Evolutionary conservation across 1,140 invertebrate species (phyloP).

Genomic region (Yoshiicerus persimilis): DNA sequence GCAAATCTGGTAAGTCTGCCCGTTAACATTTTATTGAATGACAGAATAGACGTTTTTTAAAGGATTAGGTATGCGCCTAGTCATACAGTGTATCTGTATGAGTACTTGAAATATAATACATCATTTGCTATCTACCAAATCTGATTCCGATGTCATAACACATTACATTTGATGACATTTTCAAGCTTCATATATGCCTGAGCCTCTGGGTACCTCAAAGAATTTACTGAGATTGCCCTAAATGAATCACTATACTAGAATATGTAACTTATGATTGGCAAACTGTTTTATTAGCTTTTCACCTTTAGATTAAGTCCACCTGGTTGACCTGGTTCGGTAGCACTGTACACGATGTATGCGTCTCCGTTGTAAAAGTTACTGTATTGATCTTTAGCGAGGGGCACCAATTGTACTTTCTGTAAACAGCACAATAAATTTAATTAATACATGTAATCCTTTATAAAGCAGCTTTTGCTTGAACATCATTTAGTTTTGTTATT

Average conservation of each 20-base stretch:
- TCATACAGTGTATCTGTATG: no score
- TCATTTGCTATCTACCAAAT: neutral
- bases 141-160: neutral
- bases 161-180: neutral
- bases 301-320: constrained; percentile 69
- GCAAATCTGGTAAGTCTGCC: no score
- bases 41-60: no score
- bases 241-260: neutral
- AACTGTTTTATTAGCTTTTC: constrained; percentile 51
- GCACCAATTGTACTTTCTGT: constrained; percentile 75
- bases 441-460: neutral
- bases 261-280: neutral
- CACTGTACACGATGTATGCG: constrained; percentile 81
- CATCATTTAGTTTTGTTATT: neutral
- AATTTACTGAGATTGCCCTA: neutral
- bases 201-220: no score
- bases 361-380: constrained; percentile 83
- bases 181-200: neutral
- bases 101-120: neutral
- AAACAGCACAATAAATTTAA: constrained; percentile 25
- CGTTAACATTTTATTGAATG: no score
- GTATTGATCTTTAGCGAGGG: constrained; percentile 74
- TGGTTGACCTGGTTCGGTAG: constrained; percentile 66
- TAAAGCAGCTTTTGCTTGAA: neutral
- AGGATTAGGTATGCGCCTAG: no score